Evolutionary conservation across 2,797 vertebrate genomes (phyloP).

Genomic region (Malacoraja senta): DNA sequence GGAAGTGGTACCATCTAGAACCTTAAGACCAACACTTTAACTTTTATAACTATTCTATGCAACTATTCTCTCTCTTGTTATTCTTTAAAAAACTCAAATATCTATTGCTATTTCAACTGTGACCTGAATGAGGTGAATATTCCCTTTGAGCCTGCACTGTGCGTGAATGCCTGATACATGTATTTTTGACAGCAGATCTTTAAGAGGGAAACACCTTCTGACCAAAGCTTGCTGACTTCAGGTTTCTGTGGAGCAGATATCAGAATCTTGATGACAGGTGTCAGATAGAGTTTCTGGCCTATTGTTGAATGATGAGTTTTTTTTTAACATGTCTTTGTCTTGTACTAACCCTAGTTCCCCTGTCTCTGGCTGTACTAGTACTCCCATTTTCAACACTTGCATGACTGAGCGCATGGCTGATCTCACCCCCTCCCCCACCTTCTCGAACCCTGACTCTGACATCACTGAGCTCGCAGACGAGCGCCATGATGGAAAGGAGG

Average conservation of each 20-base stretch:
- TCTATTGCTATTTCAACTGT: neutral
- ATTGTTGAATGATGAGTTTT: slow-evolving; percentile 82
- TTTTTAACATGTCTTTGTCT: slow-evolving; percentile 74
- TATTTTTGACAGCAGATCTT: neutral
- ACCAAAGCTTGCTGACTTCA: slow-evolving; percentile 29
- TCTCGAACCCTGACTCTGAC: slow-evolving; percentile 88
- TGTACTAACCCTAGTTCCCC: slow-evolving; percentile 86
- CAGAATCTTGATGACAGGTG: neutral
- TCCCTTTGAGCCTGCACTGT: neutral
- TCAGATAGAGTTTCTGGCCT: slow-evolving; percentile 63
- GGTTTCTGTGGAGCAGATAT: neutral
- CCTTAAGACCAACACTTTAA: neutral
- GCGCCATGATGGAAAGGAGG: slow-evolving; percentile 77
- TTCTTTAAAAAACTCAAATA: neutral
- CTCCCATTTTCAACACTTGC: slow-evolving; percentile 97
- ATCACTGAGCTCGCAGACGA: slow-evolving; percentile 88
- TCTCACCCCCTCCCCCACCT: slow-evolving; percentile 94
- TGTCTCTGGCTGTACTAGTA: slow-evolving; percentile 94
- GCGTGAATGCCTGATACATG: neutral
- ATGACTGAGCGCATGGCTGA: slow-evolving; percentile 97
- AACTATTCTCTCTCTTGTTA: neutral
- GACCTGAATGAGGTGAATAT: neutral
- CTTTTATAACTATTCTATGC: no score
- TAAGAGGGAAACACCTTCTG: neutral
- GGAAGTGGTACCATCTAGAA: neutral